Percentiles rank a stretch among this genome's conserved stretches.
phyloP scores from a whole-genome alignment of 1,140 invertebrate species.

The Lysiphlebus fabarum region DNA sequence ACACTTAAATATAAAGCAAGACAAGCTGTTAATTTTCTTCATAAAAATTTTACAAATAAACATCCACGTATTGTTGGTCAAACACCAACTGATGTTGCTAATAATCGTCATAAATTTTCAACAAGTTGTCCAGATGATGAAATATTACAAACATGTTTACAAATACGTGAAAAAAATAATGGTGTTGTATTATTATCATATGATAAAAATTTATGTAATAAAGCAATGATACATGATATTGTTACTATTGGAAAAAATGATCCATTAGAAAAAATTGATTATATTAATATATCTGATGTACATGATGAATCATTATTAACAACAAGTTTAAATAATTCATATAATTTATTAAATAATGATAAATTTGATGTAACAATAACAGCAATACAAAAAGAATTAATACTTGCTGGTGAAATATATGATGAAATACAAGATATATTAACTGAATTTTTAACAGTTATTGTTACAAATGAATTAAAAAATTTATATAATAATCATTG shows the following conservation, averaged over 20 bases:
- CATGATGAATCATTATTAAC: slow-evolving; percentile 15
- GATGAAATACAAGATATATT: slow-evolving; percentile 36
- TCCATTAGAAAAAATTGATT: slow-evolving; percentile 43
- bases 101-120: slow-evolving; percentile 41
- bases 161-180: slow-evolving; percentile 36
- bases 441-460: slow-evolving; percentile 34
- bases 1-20: slow-evolving; percentile 36
- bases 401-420: slow-evolving; percentile 37
- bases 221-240: slow-evolving; percentile 47
- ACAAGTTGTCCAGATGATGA: slow-evolving; percentile 48
- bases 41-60: slow-evolving; percentile 42
- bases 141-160: slow-evolving; percentile 50
- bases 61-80: slow-evolving; percentile 49
- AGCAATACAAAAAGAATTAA: slow-evolving; percentile 29
- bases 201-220: slow-evolving; percentile 51
- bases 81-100: slow-evolving; percentile 38
- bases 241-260: slow-evolving; percentile 35
- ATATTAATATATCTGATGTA: slow-evolving; percentile 22
- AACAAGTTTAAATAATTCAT: slow-evolving; percentile 3
- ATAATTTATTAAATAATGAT: slow-evolving; percentile 9
- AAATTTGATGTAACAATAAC: background rate
- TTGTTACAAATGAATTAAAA: slow-evolving; percentile 45
- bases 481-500: slow-evolving; percentile 42
- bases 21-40: slow-evolving; percentile 43
- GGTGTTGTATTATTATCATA: slow-evolving; percentile 47